Base-by-base conservation (phyloP, 2,113 vertebrate species). In the Leptocoma aspasia region DNA sequence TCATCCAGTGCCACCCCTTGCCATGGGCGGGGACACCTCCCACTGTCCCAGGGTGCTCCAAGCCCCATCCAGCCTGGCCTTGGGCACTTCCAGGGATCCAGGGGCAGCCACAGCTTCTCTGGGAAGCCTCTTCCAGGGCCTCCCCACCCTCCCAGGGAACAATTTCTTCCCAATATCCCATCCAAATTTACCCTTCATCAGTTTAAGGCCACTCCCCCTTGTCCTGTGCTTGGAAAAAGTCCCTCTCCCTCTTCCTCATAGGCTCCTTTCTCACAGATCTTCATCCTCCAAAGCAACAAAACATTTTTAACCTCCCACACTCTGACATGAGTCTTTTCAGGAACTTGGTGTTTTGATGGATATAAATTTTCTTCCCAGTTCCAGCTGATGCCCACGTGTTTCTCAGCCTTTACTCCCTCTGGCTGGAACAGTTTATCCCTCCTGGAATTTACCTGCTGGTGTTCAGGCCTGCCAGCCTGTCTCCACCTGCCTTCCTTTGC, bases 41-140 rank as follows among this genome's bases (percentile, higher is more conserved):
- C 33, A 52, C 27, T 2, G 0, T 15, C 33, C 53, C 83, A 69
- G 33, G 6, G 0, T 19, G 14, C 7, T 19, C 53, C 44, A 15
- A 60, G 5, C 13, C 7, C 31, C 0, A 0, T 86, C 31, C 53
- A 86, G 0, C 53, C 37, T 23, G 22, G 6, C 27, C 37, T 50
- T 27, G 45, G 63, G 0, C 27, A 60, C 9, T 60, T 0, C 53
- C 63, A 86, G 18, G 45, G 27, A 68, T 33, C 16, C 61, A 66
- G 54, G 33, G 8, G 15, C 63, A 69, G 37, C 37, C 63, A 33
- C 63, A 77, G 37, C 22, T 60, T 0, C 72, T 19, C 33, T 77
- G 63, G 57, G 18, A 11, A 44, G 12, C 33, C 60, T 53, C 15
- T 35, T 47, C 49, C 49, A 54, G 20, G 20, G 39, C 27, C 13